Evolutionary conservation across 92 coral and sea anemone genomes (phyloP), one percentile per base, ranked within the genome.

Genomic region (Nematostella vectensis): DNA sequence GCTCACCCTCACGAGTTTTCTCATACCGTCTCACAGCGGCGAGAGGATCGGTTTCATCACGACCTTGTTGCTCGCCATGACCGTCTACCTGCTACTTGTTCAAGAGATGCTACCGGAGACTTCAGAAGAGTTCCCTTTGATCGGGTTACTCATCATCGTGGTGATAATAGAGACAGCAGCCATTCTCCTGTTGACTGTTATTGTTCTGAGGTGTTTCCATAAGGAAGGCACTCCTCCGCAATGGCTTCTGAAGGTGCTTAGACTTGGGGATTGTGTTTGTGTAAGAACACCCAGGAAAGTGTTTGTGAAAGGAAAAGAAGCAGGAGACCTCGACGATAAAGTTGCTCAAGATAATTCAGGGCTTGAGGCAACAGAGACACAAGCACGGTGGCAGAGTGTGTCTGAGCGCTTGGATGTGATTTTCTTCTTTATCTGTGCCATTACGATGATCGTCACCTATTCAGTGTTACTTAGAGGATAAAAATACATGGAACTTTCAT

Each of bases 31-130:
- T 24, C 76, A 83, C 30, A 78, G 86, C 43, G 94, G 94, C 17
- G 94, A 83, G 28, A 61, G 94, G 28, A 57, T 83, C 24, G 94
- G 86, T 0, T 83, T 83, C 29, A 77, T 83, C 24, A 83, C 85
- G 1, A 83, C 94, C 2, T 64, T 83, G 3, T 71, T 83, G 1
- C 72, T 83, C 12, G 86, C 86, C 38, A 78, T 83, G 82, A 73
- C 72, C 9, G 94, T 83, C 12, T 78, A 79, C 42, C 48, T 83
- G 23, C 68, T 83, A 23, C 30, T 83, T 40, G 76, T 81, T 22
- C 78, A 71, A 1, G 68, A 78, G 0, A 68, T 61, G 16, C 55
- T 81, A 1, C 88, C 88, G 22, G 79, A 75, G 49, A 81, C 83
- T 2, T 81, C 88, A 12, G 72, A 75, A 10, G 39, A 69, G 0